Percentiles rank a stretch among this genome's conserved stretches.
These are phyloP conservation scores for Agrotis segetum DNA, from an alignment of 2,888 invertebrate genomes.

Conservation along the genomic window DNA sequence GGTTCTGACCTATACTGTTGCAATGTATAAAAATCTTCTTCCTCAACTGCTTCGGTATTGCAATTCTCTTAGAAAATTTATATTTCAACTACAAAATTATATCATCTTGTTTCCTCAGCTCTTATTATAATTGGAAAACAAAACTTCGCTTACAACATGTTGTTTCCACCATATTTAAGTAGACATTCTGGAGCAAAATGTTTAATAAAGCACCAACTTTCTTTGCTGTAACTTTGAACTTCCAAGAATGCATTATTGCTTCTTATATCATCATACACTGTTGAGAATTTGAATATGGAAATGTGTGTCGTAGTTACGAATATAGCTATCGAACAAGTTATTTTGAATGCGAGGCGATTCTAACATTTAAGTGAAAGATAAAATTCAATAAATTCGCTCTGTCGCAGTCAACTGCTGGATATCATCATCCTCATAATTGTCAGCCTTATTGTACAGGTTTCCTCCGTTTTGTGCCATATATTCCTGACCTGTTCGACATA, in stretches of 20 bases:
- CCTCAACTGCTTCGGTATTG: background rate
- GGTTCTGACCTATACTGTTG: background rate
- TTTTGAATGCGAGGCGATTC: background rate
- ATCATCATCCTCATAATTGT: too few relatives aligned
- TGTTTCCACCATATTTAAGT: slow-evolving; percentile 26
- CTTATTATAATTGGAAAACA: background rate
- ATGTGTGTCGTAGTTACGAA: background rate
- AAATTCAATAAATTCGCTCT: background rate
- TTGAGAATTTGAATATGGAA: background rate
- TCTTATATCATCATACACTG: slow-evolving; percentile 8
- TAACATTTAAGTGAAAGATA: background rate
- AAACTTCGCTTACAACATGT: slow-evolving; percentile 27
- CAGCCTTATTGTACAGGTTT: too few relatives aligned
- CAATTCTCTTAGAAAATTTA: slow-evolving; percentile 7
- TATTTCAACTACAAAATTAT: slow-evolving; percentile 24
- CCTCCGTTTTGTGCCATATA: too few relatives aligned
- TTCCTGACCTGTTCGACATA: too few relatives aligned
- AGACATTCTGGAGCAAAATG: slow-evolving; percentile 12
- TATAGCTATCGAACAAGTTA: background rate
- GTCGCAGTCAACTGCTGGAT: too few relatives aligned
- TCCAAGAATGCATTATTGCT: slow-evolving; percentile 5
- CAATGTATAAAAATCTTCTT: background rate
- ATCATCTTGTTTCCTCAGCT: slow-evolving; percentile 16
- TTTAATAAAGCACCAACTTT: slow-evolving; percentile 35
- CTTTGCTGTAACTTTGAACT: background rate